Evolutionary conservation across 64 coral and sea anemone genomes (phyloP).

Genomic region (Dendrophyllia cribrosa): DNA sequence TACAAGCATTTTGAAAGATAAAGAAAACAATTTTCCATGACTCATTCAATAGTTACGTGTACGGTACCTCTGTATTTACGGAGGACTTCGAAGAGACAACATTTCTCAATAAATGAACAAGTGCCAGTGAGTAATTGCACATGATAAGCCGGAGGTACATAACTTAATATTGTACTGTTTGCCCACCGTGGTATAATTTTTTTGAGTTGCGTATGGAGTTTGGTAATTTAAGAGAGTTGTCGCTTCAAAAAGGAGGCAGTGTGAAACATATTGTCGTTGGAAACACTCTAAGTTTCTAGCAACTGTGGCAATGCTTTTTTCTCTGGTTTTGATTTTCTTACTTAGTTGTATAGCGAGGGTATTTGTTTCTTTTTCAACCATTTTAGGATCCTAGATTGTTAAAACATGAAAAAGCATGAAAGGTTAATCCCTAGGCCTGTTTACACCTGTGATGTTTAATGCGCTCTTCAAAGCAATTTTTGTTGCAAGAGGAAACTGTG

Average conservation of each 20-base stretch:
- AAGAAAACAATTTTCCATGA: conserved; percentile 23
- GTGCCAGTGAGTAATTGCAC: neutral
- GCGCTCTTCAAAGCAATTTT: no score
- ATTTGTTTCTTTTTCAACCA: no score
- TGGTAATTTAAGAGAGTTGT: neutral
- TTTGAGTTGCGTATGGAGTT: neutral
- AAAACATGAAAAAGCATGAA: no score
- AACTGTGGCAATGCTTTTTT: no score
- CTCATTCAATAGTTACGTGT: conserved; percentile 17
- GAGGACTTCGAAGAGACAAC: neutral
- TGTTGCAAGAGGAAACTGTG: no score
- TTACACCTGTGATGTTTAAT: no score
- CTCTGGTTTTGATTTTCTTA: no score
- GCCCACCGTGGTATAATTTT: neutral
- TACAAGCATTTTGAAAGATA: conserved; percentile 1
- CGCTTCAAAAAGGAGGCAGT: neutral
- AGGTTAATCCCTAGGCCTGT: no score
- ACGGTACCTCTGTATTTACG: neutral
- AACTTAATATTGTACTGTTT: neutral
- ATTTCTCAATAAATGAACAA: conserved; percentile 12
- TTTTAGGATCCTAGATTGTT: no score
- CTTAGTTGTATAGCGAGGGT: no score
- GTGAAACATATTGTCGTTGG: neutral
- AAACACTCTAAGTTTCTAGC: no score
- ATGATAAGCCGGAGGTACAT: neutral